Conservation (phyloP, 2,113 vertebrate species). For the Limanda limanda region DNA sequence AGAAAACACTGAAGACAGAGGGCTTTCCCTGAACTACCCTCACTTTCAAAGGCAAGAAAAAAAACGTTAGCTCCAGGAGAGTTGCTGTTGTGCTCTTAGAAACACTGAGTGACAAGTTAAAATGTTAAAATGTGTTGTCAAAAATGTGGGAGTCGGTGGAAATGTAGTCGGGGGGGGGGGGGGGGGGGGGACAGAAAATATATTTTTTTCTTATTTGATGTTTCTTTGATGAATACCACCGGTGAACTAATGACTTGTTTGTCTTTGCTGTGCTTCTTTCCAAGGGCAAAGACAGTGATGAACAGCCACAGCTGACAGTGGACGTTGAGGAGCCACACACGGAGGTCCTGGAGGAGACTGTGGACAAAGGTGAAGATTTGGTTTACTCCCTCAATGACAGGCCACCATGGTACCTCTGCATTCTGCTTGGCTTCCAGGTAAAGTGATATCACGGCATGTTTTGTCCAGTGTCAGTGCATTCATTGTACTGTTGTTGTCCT, state of each 20-base stretch:
- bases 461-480: background rate
- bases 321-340: conserved; percentile 36
- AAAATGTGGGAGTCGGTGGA: background rate
- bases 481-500: background rate
- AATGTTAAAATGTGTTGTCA: background rate
- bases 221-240: background rate
- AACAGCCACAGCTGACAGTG: conserved; percentile 48
- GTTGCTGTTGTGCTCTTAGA: background rate
- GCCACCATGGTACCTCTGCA: conserved; percentile 85
- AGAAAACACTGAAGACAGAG: background rate
- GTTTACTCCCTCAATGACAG: conserved; percentile 82
- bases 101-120: background rate
- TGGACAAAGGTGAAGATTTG: conserved; percentile 51
- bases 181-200: background rate
- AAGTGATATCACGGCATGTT: background rate
- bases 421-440: conserved; percentile 83
- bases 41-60: background rate
- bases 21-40: background rate
- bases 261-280: conserved; percentile 7
- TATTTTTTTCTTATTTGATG: background rate
- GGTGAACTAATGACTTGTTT: background rate
- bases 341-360: conserved; percentile 40
- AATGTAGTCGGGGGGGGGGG: background rate
- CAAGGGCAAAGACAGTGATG: conserved; percentile 63
- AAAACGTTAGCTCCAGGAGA: background rate